phyloP scores from a whole-genome alignment of 2,797 vertebrate genomes.

The Hypotaenidia okinawae region DNA sequence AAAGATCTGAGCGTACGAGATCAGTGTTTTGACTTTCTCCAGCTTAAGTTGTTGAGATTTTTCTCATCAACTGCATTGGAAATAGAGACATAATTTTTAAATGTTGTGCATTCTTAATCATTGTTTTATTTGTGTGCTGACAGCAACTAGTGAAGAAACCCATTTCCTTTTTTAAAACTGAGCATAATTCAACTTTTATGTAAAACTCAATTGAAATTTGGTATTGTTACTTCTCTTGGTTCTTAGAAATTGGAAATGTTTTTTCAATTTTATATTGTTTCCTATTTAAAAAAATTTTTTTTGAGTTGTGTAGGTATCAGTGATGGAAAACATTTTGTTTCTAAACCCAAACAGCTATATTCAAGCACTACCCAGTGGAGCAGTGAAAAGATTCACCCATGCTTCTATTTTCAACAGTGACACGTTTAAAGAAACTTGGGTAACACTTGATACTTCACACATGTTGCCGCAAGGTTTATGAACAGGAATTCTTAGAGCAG shows the following conservation, averaged over 20 bases:
- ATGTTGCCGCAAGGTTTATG: neutral
- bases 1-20: neutral
- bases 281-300: neutral
- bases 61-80: neutral
- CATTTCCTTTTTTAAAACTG: neutral
- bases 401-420: neutral
- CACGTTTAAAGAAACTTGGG: neutral
- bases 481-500: neutral
- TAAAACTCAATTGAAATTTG: neutral
- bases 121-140: neutral
- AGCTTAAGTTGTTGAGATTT: neutral
- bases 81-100: slow-evolving; percentile 7
- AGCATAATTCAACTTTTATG: neutral
- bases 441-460: neutral
- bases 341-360: neutral
- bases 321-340: neutral
- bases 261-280: neutral
- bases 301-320: neutral
- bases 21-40: neutral
- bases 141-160: neutral
- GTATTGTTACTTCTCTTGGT: neutral
- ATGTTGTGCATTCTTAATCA: slow-evolving; percentile 44
- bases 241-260: neutral
- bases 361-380: neutral
- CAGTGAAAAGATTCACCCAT: neutral